These are phyloP conservation scores for Drosophila antonietae DNA, from an alignment of 2,888 invertebrate genomes.

Conservation along the genomic window DNA sequence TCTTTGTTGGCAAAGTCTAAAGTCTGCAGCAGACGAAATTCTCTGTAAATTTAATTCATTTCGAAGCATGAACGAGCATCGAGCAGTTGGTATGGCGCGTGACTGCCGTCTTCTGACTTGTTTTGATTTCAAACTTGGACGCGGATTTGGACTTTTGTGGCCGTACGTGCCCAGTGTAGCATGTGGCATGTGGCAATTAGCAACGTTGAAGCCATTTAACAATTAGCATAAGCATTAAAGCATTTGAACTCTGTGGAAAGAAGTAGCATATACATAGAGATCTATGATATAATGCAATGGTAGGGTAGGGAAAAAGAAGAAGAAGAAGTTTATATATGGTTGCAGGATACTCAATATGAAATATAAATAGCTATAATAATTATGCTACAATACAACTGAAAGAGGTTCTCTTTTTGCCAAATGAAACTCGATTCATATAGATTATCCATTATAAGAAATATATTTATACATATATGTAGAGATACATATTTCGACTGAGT, in stretches of 20 bases:
- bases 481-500: not conserved
- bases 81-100: not conserved
- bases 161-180: conserved; percentile 24
- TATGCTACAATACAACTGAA: not conserved
- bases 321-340: not conserved
- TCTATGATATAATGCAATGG: not conserved
- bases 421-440: not conserved
- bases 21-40: not conserved
- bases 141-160: conserved; percentile 5
- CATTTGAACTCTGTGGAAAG: not conserved
- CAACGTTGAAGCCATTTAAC: conserved; percentile 47
- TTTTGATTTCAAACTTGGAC: conserved; percentile 2
- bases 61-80: not conserved
- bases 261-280: not conserved
- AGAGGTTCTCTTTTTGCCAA: not conserved
- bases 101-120: not conserved
- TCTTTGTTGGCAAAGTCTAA: not conserved
- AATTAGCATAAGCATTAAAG: conserved; percentile 37
- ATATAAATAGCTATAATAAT: not conserved
- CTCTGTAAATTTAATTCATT: not conserved
- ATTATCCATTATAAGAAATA: not conserved
- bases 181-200: conserved; percentile 63
- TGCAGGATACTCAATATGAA: no score
- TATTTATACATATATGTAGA: not conserved
- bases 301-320: not conserved